Base-by-base conservation (phyloP, 2,888 invertebrate genomes). In the Stenodera caucasica region DNA sequence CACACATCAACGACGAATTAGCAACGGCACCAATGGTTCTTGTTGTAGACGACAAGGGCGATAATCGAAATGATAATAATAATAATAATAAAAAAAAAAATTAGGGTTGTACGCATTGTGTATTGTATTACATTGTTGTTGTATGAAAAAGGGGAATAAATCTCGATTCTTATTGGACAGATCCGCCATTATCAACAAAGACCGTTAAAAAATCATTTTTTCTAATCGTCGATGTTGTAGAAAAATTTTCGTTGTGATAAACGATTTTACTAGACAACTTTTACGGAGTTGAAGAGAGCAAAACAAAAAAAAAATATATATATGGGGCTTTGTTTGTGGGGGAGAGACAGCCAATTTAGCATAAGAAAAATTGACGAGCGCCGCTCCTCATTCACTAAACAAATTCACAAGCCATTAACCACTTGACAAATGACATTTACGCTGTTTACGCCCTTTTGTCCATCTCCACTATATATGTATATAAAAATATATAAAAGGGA, bases 351-450 rank as follows among this genome's bases (percentile, higher is more conserved):
- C 18, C 45, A 45, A 45, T 45, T 45, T 45, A 45, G 45, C 45
- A 45, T 45, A 45, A 45, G 45, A n/a, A 45, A 45, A 45, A 45
- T 45, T 45, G 45, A 45, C 45, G 45, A 45, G 45, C 45, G 45
- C 45, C 45, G 45, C 45, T 45, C 45, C 45, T 45, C 45, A 45
- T 45, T 45, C 45, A 18, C 45, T 45, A 21, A 62, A 59, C 81
- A 77, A 84, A 84, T 85, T 85, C 80, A 82, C 84, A 82, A 82
- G 77, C 85, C 85, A 86, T 86, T 86, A 84, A 82, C 78, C 82
- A 75, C 69, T 80, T 85, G 85, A 86, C 82, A 84, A 84, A 86
- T 84, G 77, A 74, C 58, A 58, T 58, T 50, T 49, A 49, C 49
- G 18, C 60, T 45, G 45, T 45, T 45, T 45, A 45, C 45, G 45